Base-by-base conservation (phyloP, 2,113 vertebrate genomes). In the Cynocephalus volans region DNA sequence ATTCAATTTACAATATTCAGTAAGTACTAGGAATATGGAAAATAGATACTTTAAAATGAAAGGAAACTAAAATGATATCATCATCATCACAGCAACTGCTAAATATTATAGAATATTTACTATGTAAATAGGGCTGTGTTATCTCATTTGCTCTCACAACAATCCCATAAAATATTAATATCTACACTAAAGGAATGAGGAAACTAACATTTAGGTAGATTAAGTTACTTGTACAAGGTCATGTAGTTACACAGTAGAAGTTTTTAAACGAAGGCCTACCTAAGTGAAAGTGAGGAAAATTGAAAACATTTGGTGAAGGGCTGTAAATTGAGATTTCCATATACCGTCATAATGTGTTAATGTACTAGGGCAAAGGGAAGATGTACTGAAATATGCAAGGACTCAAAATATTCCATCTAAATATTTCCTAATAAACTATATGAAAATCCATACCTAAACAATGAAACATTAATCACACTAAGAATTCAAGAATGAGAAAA, bases 401-500 rank as follows among this genome's bases (percentile, higher is more conserved):
- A 48, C 65, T 81, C 18, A 72, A 92, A 92, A 56, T 73, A 73
- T 48, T 72, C 56, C 23, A 50, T 31, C 58, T 33, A 84, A 19
- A 21, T 87, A 73, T 86, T 91, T 54, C 24, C 52, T 62, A 85
- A 70, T 60, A 95, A 95, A 45, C 33, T n/a, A 81, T 19, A 80
- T 70, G 33, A 94, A 81, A 88, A 80, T 88, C 24, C 41, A 62
- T 36, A 15, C 7, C 50, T 88, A 21, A 84, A 70, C 31, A 92
- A 60, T 64, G 24, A 92, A 84, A 72, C 31, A 82, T 26, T 87
- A 88, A 76, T 54, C 36, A 92, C 48, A 88, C 56, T 83, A 60
- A 73, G 10, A 77, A 96, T 9, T 60, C 14, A 92, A 96, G 82
- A 81, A 81, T 73, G 72, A 94, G 65, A 76, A 92, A 60, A 89